Conservation (phyloP, 2,888 invertebrate species). For the Microchrysa polita region DNA sequence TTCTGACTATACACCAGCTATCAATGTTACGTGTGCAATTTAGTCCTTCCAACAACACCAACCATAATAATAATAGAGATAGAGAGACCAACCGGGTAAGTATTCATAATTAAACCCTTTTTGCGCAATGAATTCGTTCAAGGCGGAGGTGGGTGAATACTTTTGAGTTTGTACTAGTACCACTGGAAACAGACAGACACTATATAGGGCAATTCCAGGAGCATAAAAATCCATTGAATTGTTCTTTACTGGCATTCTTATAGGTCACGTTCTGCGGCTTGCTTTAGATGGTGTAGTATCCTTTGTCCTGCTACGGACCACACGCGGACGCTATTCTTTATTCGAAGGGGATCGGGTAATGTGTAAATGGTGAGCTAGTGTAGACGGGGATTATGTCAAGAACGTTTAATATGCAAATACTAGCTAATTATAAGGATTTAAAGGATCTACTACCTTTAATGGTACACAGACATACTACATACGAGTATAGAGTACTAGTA, state of each 20-base stretch:
- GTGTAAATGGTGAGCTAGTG: not conserved
- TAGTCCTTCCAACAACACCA: too few relatives aligned
- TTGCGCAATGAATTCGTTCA: too few relatives aligned
- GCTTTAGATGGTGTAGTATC: not conserved
- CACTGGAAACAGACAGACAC: not conserved
- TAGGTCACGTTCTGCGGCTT: slow-evolving; percentile 26
- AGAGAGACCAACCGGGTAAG: not conserved
- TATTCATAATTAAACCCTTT: not conserved
- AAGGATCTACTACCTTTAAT: not conserved
- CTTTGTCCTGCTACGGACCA: not conserved
- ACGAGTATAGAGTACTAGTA: too few relatives aligned
- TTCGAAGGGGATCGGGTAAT: not conserved
- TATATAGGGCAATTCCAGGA: not conserved
- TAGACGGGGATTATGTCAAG: slow-evolving; percentile 18
- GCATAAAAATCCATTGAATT: slow-evolving; percentile 1
- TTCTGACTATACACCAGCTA: not conserved
- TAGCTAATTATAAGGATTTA: slow-evolving; percentile 11
- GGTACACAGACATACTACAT: not conserved
- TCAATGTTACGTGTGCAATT: too few relatives aligned
- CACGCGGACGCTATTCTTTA: not conserved
- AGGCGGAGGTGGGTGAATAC: too few relatives aligned
- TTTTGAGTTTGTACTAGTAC: too few relatives aligned
- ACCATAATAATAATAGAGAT: too few relatives aligned
- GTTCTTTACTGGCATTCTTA: slow-evolving; percentile 11
- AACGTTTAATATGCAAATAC: slow-evolving; percentile 39